Percentiles rank a stretch among this genome's conserved stretches.
These are phyloP conservation scores for Bombus pascuorum DNA, from an alignment of 1,140 invertebrate species.

Conservation along the genomic window DNA sequence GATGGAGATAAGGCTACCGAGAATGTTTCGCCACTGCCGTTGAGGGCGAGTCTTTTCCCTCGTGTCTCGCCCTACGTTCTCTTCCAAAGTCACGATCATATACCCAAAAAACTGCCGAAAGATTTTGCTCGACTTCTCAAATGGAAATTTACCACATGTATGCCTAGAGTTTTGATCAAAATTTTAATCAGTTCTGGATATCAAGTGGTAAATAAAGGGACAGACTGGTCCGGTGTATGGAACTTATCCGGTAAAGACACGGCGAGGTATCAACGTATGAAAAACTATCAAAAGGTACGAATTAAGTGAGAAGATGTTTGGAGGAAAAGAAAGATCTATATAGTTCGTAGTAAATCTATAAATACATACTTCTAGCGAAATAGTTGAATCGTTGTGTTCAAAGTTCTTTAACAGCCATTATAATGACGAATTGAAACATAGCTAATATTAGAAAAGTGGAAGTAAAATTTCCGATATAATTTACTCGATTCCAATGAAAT, in stretches of 20 bases:
- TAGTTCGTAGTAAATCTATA: not conserved
- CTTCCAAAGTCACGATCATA: conserved; percentile 5
- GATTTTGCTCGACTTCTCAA: conserved; percentile 2
- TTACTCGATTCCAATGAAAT: not conserved
- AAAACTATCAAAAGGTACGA: conserved; percentile 30
- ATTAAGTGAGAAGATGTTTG: not conserved
- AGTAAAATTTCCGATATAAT: too few species aligned
- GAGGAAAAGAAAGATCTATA: too few species aligned
- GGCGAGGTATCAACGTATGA: conserved; percentile 1
- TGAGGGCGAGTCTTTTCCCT: conserved; percentile 32
- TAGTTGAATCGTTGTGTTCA: too few species aligned
- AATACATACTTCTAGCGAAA: too few species aligned
- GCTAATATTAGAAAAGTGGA: too few species aligned
- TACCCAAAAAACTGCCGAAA: not conserved
- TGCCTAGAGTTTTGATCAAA: conserved; percentile 9
- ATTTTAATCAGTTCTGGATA: conserved; percentile 19
- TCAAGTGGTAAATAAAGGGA: not conserved
- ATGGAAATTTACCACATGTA: conserved; percentile 19
- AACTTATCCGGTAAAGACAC: not conserved
- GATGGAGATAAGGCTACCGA: conserved; percentile 6
- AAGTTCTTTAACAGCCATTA: too few species aligned
- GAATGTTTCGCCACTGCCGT: not conserved
- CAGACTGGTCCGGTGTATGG: conserved; percentile 27
- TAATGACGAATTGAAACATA: too few species aligned
- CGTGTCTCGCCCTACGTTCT: conserved; percentile 25